Evolutionary conservation across 2,797 vertebrate genomes (phyloP).

Genomic region (Tokudaia muenninki): DNA sequence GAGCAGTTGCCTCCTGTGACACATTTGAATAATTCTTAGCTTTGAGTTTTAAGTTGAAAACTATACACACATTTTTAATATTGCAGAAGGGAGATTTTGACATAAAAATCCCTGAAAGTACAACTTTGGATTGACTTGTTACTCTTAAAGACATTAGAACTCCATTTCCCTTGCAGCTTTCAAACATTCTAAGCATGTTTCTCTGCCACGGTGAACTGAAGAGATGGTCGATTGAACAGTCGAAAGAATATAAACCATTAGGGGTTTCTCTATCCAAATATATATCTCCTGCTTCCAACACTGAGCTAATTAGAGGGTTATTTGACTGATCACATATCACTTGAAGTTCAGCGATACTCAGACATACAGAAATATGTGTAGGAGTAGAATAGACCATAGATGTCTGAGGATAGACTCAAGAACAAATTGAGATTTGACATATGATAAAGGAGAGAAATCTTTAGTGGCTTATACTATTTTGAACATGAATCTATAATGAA

Average conservation of each 20-base stretch:
- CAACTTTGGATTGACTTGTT: not conserved
- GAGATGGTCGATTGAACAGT: constrained; percentile 15
- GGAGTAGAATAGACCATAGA: constrained; percentile 26
- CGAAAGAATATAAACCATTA: not conserved
- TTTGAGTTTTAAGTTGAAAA: constrained; percentile 46
- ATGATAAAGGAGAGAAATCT: not conserved
- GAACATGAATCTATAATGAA: constrained; percentile 15
- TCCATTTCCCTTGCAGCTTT: constrained; percentile 75
- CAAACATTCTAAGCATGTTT: not conserved
- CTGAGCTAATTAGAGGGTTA: not conserved
- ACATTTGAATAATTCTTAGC: constrained; percentile 26
- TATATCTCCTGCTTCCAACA: not conserved
- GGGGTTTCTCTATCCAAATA: not conserved
- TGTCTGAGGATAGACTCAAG: not conserved
- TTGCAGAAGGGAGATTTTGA: constrained; percentile 71
- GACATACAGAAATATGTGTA: not conserved
- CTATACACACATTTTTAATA: constrained; percentile 72
- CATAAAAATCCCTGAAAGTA: constrained; percentile 66
- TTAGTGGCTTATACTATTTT: constrained; percentile 3
- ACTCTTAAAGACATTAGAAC: constrained; percentile 75
- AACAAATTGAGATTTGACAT: not conserved
- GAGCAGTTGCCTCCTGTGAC: constrained; percentile 20
- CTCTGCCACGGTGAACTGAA: constrained; percentile 6
- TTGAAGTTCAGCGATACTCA: constrained; percentile 10
- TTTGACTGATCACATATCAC: not conserved